Conservation (phyloP, 2,113 vertebrate genomes). For the Candoia aspera region DNA sequence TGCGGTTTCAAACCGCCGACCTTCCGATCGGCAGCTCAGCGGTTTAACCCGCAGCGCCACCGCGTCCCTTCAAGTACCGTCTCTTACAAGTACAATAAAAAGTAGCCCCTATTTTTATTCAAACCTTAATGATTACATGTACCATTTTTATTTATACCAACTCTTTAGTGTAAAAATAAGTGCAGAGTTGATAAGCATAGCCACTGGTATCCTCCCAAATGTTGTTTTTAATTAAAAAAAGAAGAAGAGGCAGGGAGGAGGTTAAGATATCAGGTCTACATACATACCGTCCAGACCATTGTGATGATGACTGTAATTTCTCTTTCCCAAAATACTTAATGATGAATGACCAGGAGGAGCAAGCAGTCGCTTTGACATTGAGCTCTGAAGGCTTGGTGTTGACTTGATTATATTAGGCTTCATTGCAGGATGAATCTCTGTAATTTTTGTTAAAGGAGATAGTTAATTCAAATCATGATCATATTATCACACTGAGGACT, state of each 20-base stretch:
- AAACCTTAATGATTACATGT: neutral
- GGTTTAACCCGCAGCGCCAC: no score
- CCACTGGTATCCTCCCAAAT: neutral
- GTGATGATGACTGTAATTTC: slow-evolving; percentile 94
- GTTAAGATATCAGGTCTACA: slow-evolving; percentile 44
- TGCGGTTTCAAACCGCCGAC: no score
- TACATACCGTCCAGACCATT: slow-evolving; percentile 86
- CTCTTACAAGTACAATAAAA: neutral
- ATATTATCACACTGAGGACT: neutral
- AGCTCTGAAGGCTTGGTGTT: slow-evolving; percentile 84
- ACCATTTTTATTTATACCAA: neutral
- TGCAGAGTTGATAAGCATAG: neutral
- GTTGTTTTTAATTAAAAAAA: neutral
- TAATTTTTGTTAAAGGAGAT: slow-evolving; percentile 45
- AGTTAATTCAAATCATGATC: neutral
- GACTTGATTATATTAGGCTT: slow-evolving; percentile 85
- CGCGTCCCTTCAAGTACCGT: no score
- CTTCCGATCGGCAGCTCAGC: no score
- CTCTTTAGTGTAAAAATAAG: neutral
- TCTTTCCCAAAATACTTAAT: slow-evolving; percentile 93
- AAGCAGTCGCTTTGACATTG: slow-evolving; percentile 87
- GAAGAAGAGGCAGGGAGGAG: neutral
- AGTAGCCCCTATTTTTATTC: neutral
- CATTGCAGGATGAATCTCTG: slow-evolving; percentile 90
- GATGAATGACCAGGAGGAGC: slow-evolving; percentile 85